Evolutionary conservation across 64 coral and sea anemone genomes (phyloP).

Genomic region (Anthopleura sola): DNA sequence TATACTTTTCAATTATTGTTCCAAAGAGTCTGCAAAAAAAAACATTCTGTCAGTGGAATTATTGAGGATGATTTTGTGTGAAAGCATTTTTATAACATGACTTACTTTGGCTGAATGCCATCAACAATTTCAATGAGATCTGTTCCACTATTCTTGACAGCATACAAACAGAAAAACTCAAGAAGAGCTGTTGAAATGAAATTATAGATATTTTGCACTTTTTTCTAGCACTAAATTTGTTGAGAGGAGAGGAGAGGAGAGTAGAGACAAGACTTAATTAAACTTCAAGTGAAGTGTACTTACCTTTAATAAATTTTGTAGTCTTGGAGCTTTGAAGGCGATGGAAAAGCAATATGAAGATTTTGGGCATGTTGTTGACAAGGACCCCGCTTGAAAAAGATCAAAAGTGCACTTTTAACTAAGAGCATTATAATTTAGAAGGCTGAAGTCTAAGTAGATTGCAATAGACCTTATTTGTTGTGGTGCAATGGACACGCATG

Average conservation of each 20-base stretch:
- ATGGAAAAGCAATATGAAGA: slow-evolving; percentile 95
- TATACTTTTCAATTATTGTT: slow-evolving; percentile 79
- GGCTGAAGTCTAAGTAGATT: too few relatives aligned
- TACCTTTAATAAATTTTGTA: slow-evolving; percentile 97
- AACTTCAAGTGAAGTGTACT: neutral
- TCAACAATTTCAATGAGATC: slow-evolving; percentile 74
- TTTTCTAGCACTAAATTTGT: too few relatives aligned
- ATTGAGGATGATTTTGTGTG: neutral
- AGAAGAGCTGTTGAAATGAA: slow-evolving; percentile 56
- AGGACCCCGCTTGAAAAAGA: slow-evolving; percentile 43
- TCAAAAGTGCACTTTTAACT: neutral
- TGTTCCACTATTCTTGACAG: slow-evolving; percentile 65
- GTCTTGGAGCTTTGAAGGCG: slow-evolving; percentile 92
- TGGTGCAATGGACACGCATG: too few relatives aligned
- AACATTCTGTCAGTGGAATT: neutral
- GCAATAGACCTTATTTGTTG: too few relatives aligned
- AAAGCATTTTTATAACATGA: neutral
- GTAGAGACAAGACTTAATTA: neutral
- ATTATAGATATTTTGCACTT: neutral
- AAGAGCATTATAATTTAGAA: too few relatives aligned
- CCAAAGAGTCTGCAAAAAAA: slow-evolving; percentile 74
- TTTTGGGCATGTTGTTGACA: slow-evolving; percentile 56
- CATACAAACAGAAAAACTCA: slow-evolving; percentile 92
- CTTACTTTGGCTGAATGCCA: slow-evolving; percentile 78
- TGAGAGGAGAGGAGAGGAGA: too few relatives aligned